phyloP scores from a whole-genome alignment of 1,140 invertebrate species.

The Melanaphis sacchari region DNA sequence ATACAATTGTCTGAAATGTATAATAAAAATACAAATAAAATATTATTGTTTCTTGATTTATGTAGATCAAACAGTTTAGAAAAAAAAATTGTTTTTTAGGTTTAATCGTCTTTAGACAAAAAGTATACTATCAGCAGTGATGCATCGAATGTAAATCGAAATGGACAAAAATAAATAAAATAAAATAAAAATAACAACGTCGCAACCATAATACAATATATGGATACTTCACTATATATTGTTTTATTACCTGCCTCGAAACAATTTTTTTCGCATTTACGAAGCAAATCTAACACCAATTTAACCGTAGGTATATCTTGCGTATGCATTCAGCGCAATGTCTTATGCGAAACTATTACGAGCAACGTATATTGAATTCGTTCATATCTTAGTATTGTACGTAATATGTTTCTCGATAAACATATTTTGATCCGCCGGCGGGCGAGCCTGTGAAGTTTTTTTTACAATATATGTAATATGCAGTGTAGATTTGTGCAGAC shows the following conservation, averaged over 20 bases:
- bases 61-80: constrained; percentile 3
- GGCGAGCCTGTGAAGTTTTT: background rate
- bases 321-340: background rate
- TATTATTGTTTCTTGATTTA: background rate
- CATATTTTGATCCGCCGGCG: background rate
- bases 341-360: background rate
- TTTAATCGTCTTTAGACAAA: background rate
- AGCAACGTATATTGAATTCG: background rate
- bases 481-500: background rate
- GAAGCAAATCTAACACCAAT: background rate
- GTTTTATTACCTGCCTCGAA: background rate
- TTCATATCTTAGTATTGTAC: background rate
- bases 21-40: background rate
- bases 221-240: background rate
- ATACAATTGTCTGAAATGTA: background rate
- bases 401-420: background rate
- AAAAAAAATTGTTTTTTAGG: background rate
- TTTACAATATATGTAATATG: background rate
- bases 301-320: background rate
- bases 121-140: background rate
- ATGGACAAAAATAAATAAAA: background rate
- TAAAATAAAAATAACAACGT: background rate
- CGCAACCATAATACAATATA: background rate
- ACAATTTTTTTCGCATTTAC: background rate
- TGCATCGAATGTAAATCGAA: background rate